Base-by-base conservation (phyloP, 2,888 invertebrate species). In the Apamea sordens region DNA sequence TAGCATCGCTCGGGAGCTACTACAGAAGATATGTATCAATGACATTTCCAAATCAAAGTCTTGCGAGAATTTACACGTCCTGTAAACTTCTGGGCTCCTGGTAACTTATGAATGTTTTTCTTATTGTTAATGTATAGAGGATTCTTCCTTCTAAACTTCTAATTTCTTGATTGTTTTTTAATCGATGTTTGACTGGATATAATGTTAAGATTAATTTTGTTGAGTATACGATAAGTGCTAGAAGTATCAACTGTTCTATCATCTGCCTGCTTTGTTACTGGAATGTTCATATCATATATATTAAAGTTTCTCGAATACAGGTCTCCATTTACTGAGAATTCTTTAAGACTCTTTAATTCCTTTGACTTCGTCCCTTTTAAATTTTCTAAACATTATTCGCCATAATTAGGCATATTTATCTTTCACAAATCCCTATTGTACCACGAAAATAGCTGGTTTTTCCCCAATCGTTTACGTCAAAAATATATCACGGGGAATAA, bases 11-110 rank as follows among this genome's bases (percentile, higher is more conserved):
- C 97, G 98, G 88, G 98, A 98, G 93, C 97, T 98, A 76, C 97
- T 98, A 32, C 98, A 98, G 93, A 98, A 98, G 96, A 98, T 98
- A 93, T 98, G 98, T 95, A 97, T 98, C 93, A 98, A 98, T 92
- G 98, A 99, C 94, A 98, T 98, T 90, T 98, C 98, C 82, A 98
- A 98, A 95, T 98, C 98, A 21, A 98, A 98, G 94, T 98, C 98
- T 82, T 98, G 98, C 95, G 98, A 98, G 94, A 98, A 98, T 95
- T 97, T 98, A 83, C 98, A 98, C 93, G 98, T 98, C 86, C 97
- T 98, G 89, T 98, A 95, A 95, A 84, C 76, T 85, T 90, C 83
- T 92, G 86, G 5, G 50, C 44, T 79, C 90, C 91, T 92, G 86
- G 91, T 92, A 91, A 84, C 86, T 90, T 74, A 41, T 69, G 28